These are phyloP conservation scores for Belgica antarctica DNA, from an alignment of 2,888 invertebrate species.

Conservation along the genomic window DNA sequence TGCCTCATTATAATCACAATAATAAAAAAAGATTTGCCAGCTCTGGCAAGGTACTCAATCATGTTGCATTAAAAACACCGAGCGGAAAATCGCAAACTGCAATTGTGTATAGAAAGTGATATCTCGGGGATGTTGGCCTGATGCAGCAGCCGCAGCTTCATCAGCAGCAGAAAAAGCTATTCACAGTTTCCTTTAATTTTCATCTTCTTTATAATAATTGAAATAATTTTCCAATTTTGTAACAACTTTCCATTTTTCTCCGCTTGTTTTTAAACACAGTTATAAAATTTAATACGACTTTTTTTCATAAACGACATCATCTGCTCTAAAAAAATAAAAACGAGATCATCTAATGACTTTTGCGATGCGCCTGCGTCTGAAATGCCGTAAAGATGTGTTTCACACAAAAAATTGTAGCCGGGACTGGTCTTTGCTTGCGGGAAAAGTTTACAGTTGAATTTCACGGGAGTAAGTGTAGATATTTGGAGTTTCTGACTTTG, in stretches of 20 bases:
- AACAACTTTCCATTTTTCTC: slow-evolving; percentile 43
- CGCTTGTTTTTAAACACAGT: slow-evolving; percentile 33
- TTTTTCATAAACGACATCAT: slow-evolving; percentile 39
- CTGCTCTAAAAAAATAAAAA: slow-evolving; percentile 43
- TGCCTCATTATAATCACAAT: slow-evolving; percentile 15
- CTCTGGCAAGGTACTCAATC: slow-evolving; percentile 16
- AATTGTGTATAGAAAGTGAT: slow-evolving; percentile 35
- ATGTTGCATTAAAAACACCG: neutral
- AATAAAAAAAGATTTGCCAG: neutral
- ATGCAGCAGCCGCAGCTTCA: too few species aligned
- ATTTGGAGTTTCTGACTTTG: too few species aligned
- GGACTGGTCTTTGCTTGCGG: too few species aligned
- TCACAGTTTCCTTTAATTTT: slow-evolving; percentile 42
- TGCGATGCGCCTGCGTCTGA: slow-evolving; percentile 29
- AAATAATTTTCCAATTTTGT: slow-evolving; percentile 44
- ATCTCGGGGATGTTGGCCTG: slow-evolving; percentile 27
- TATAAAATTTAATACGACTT: slow-evolving; percentile 42
- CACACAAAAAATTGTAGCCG: slow-evolving; percentile 3
- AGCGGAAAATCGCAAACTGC: neutral
- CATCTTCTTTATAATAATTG: slow-evolving; percentile 42
- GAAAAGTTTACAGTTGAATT: too few species aligned
- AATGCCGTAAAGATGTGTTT: neutral
- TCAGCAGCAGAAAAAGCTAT: slow-evolving; percentile 9
- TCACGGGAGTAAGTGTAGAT: too few species aligned
- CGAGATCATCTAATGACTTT: slow-evolving; percentile 43